Base-by-base conservation (phyloP, 2,888 invertebrate species). In the Uloborus plumipes region DNA sequence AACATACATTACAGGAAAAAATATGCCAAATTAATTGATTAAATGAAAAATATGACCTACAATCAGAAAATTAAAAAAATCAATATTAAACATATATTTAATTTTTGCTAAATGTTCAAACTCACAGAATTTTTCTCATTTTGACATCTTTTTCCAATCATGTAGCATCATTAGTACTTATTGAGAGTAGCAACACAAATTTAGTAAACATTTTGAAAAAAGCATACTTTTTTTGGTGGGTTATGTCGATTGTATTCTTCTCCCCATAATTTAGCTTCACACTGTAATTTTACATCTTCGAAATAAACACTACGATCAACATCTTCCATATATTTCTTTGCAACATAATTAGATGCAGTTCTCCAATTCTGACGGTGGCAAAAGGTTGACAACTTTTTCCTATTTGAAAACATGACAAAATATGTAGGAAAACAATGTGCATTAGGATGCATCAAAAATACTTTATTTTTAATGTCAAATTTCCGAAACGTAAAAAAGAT, bases 211-310 rank as follows among this genome's bases (percentile, higher is more conserved):
- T 9, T 39, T 39, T 39, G 39, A 51, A 50, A 58, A 2, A 18
- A 47, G 71, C 67, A 47, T 85, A 90, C 91, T 88, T 91, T 91
- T 87, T 91, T 91, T 11, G 91, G 91, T 58, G 91, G 91, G 86
- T 91, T 91, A 86, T 91, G 91, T 61, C 91, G 87, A 86, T 91
- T 91, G 88, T 89, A 91, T 86, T 91, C 91, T 86, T 91, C 91
- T 14, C 91, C 91, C 91, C 91, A 91, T 61, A 92, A 87, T 86
- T 91, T 91, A 47, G 91, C 91, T 87, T 91, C 91, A 91, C 91
- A 91, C 88, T 91, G 91, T n/a, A 92, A 88, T 79, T 89, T 89
- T 50, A 92, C 91, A 87, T 92, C 91, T 83, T 91, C 90, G 87
- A 91, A 91, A 86, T 91, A 90, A 2, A 90, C 90, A 18, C 89